Evolutionary conservation across 1,140 invertebrate genomes (phyloP).

Genomic region (Lepeophtheirus salmonis): DNA sequence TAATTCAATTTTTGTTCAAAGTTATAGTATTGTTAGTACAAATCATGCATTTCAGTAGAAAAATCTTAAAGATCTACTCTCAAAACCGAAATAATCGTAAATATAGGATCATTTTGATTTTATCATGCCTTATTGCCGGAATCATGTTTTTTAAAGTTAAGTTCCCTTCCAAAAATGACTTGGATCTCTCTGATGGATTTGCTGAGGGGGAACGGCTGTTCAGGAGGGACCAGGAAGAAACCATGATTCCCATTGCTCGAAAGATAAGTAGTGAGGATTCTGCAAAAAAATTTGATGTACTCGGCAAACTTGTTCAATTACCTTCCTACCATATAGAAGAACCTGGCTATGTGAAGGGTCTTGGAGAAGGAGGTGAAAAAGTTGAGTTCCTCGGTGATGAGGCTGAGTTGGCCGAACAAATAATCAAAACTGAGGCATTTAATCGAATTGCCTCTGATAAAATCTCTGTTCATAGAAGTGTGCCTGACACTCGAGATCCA

Average conservation of each 20-base stretch:
- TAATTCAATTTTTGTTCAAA: not conserved
- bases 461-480: slow-evolving; percentile 58
- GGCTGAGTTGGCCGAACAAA: slow-evolving; percentile 38
- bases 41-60: not conserved
- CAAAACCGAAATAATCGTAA: not conserved
- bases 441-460: slow-evolving; percentile 72
- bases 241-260: not conserved
- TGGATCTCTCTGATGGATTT: not conserved
- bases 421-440: slow-evolving; percentile 63
- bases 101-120: not conserved
- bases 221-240: not conserved
- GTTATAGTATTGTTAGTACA: not conserved
- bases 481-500: slow-evolving; percentile 58
- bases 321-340: slow-evolving; percentile 29
- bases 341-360: slow-evolving; percentile 32
- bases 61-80: not conserved
- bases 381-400: slow-evolving; percentile 39
- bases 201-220: not conserved
- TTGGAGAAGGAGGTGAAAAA: slow-evolving; percentile 49
- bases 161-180: not conserved
- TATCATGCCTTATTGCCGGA: not conserved
- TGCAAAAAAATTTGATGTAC: not conserved
- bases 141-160: not conserved
- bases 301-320: not conserved
- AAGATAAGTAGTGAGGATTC: too few species aligned